A percentile compares a stretch with the other conserved stretches of the same genome.
Evolutionary conservation across 1,140 invertebrate species (phyloP).

Genomic region (Papilio glaucus): DNA sequence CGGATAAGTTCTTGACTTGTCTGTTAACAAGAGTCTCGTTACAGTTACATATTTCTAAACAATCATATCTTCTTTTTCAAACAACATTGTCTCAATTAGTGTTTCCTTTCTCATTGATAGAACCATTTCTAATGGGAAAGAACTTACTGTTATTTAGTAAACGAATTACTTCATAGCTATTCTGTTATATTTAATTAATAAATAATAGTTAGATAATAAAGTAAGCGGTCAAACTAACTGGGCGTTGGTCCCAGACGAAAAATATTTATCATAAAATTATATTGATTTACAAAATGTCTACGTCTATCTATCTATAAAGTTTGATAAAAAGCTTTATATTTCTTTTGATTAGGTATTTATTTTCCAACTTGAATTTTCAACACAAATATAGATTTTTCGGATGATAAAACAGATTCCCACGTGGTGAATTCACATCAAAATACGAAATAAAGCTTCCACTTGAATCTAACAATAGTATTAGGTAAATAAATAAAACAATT

Average conservation of each 20-base stretch:
- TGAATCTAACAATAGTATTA: background rate
- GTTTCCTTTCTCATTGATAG: no score
- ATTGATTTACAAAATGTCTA: no score
- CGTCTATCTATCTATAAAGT: no score
- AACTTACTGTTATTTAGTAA: no score
- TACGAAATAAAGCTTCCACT: background rate
- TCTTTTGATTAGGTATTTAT: no score
- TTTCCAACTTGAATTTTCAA: no score
- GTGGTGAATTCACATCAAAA: background rate
- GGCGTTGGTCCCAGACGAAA: background rate
- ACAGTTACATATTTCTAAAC: background rate
- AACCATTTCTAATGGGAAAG: no score
- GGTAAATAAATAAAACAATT: background rate
- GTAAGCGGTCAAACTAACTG: background rate
- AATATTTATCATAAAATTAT: no score
- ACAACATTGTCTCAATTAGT: background rate
- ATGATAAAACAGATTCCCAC: background rate
- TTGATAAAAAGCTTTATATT: no score
- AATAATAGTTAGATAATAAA: background rate
- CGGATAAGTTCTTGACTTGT: conserved; percentile 93
- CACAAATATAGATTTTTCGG: background rate
- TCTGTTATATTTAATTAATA: background rate
- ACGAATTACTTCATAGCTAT: background rate
- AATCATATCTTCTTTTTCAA: background rate
- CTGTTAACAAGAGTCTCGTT: conserved; percentile 56